Percentiles rank a stretch among this genome's conserved stretches.
These are phyloP conservation scores for Zaprionus bogoriensis DNA, from an alignment of 2,888 invertebrate species.

Conservation along the genomic window DNA sequence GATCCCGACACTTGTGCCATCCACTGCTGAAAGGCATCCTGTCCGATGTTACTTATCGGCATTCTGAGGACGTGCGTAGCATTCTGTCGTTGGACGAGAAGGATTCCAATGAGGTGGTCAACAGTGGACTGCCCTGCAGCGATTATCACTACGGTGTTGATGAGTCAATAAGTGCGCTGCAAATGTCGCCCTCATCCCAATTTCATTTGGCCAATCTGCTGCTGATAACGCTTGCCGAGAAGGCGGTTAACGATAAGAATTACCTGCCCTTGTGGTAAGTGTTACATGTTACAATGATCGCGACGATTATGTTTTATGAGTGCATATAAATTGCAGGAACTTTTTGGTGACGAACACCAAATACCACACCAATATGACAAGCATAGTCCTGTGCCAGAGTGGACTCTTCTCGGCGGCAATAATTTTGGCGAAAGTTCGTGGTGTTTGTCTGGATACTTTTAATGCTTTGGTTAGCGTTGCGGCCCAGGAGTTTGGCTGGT, in stretches of 20 bases:
- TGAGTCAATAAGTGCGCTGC: constrained; percentile 80
- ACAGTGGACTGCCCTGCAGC: constrained; percentile 78
- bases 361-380: constrained; percentile 83
- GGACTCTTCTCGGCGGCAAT: constrained; percentile 82
- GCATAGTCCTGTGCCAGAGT: constrained; percentile 83
- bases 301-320: neutral
- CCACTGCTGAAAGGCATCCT: constrained; percentile 74
- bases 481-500: constrained; percentile 83
- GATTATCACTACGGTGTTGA: constrained; percentile 81
- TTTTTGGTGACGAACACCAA: constrained; percentile 82
- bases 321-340: constrained; percentile 71
- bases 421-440: constrained; percentile 80
- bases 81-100: constrained; percentile 65
- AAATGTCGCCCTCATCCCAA: constrained; percentile 83
- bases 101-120: constrained; percentile 44
- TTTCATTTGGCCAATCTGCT: constrained; percentile 83
- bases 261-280: constrained; percentile 82
- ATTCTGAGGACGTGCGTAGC: constrained; percentile 79
- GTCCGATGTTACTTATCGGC: constrained; percentile 78
- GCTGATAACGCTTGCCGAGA: constrained; percentile 82
- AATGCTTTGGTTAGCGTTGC: constrained; percentile 82
- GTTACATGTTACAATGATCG: neutral
- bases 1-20: constrained; percentile 77
- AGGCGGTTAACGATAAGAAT: constrained; percentile 82
- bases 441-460: constrained; percentile 82